Conservation (phyloP, 2,797 vertebrate species). For the Argya squamiceps region DNA sequence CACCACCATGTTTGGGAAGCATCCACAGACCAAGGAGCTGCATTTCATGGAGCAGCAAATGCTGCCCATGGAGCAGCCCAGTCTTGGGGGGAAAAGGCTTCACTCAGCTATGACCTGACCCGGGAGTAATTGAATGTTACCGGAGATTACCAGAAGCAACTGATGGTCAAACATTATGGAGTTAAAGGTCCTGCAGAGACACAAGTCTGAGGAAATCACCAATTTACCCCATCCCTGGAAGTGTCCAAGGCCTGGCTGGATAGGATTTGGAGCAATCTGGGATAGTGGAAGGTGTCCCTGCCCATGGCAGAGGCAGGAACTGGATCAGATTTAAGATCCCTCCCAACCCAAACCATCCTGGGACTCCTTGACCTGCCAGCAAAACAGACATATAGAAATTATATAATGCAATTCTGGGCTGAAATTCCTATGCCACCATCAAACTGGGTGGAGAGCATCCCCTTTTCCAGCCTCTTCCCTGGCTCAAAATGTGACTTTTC, state of each 20-base stretch:
- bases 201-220: not conserved
- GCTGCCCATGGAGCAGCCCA: not conserved
- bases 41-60: not conserved
- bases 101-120: fast-evolving
- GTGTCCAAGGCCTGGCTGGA: not conserved
- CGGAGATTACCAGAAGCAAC: not conserved
- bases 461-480: not conserved
- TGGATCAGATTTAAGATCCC: not conserved
- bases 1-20: fast-evolving
- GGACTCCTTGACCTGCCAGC: not conserved
- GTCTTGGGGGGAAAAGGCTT: not conserved
- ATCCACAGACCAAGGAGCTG: not conserved
- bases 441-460: not conserved
- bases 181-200: not conserved
- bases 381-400: not conserved
- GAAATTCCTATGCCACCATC: not conserved
- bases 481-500: not conserved
- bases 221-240: not conserved
- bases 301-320: not conserved
- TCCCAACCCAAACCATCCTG: not conserved
- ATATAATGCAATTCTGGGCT: fast-evolving
- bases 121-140: not conserved
- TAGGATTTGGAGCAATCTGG: not conserved
- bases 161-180: not conserved
- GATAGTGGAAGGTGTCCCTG: not conserved